Evolutionary conservation across 2,888 invertebrate species (phyloP).

Genomic region (Ephialtes manifestator): DNA sequence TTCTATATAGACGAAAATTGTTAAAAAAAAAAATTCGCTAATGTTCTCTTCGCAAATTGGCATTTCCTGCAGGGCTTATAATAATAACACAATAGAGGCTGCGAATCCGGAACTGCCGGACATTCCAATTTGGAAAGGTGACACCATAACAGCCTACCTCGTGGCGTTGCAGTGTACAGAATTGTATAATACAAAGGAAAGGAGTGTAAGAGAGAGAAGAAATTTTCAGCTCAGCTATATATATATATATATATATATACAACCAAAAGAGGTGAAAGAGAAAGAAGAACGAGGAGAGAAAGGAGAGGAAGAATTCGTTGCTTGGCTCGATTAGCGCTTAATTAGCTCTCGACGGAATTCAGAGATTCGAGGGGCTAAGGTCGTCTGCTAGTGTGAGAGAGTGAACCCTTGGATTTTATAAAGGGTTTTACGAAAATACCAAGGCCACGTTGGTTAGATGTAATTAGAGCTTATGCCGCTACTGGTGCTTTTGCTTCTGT

Average conservation of each 20-base stretch:
- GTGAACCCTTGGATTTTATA: slow-evolving; percentile 44
- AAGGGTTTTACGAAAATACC: slow-evolving; percentile 59
- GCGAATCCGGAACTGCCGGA: slow-evolving; percentile 41
- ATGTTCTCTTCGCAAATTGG: slow-evolving; percentile 7
- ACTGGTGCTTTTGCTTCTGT: slow-evolving; percentile 4
- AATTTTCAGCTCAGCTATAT: too few species aligned
- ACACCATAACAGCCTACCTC: slow-evolving; percentile 31
- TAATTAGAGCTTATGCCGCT: slow-evolving; percentile 73
- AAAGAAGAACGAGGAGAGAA: slow-evolving; percentile 21
- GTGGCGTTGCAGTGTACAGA: not conserved
- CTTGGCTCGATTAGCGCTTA: slow-evolving; percentile 57
- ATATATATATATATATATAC: not conserved
- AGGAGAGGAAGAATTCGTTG: slow-evolving; percentile 19
- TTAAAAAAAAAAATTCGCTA: not conserved
- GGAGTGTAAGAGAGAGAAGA: not conserved
- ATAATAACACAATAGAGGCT: slow-evolving; percentile 38
- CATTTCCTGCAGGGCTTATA: slow-evolving; percentile 21
- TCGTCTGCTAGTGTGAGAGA: slow-evolving; percentile 14
- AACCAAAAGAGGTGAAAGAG: slow-evolving; percentile 1
- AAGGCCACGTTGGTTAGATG: slow-evolving; percentile 58
- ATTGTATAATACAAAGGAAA: not conserved
- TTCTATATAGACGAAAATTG: too few species aligned
- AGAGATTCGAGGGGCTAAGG: slow-evolving; percentile 14
- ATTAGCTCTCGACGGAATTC: slow-evolving; percentile 61
- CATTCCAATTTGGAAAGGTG: slow-evolving; percentile 55